Evolutionary conservation across 1,140 invertebrate genomes (phyloP).

Genomic region (Orius insidiosus): DNA sequence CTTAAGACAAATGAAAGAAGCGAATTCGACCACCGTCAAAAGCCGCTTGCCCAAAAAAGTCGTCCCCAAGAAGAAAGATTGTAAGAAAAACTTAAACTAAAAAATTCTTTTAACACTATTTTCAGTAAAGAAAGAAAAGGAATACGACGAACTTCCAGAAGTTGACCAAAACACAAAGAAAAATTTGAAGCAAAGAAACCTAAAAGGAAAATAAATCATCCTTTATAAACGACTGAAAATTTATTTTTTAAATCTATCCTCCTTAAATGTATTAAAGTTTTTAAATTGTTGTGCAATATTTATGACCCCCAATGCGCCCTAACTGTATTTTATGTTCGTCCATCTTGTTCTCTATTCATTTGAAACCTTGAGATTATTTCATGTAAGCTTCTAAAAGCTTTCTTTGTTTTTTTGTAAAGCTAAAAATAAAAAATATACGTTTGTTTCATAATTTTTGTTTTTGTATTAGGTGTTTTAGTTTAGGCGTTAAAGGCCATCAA

Average conservation of each 20-base stretch:
- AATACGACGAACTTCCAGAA: conserved; percentile 41
- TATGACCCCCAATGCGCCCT: too few species aligned
- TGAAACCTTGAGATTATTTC: too few species aligned
- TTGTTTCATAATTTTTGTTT: too few species aligned
- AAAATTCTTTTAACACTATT: too few species aligned
- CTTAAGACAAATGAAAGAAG: conserved; percentile 52
- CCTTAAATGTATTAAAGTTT: not conserved
- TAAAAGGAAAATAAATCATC: conserved; percentile 31
- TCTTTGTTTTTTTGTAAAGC: not conserved
- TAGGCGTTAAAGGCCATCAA: too few species aligned
- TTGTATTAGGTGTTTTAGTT: too few species aligned
- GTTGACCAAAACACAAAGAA: conserved; percentile 46
- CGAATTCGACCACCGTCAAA: conserved; percentile 27
- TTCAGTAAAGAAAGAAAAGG: conserved; percentile 13
- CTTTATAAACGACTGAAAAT: too few species aligned
- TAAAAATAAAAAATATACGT: not conserved
- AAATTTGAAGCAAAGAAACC: conserved; percentile 29
- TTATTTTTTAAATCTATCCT: too few species aligned
- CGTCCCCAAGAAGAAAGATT: conserved; percentile 28
- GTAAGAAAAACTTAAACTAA: too few species aligned
- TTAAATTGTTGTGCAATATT: too few species aligned
- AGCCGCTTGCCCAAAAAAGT: conserved; percentile 27
- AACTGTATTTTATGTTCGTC: too few species aligned
- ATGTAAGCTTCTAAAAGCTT: not conserved
- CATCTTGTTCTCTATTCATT: too few species aligned